Evolutionary conservation across 2,888 invertebrate species (phyloP).

Genomic region (Lasioglossum vierecki): DNA sequence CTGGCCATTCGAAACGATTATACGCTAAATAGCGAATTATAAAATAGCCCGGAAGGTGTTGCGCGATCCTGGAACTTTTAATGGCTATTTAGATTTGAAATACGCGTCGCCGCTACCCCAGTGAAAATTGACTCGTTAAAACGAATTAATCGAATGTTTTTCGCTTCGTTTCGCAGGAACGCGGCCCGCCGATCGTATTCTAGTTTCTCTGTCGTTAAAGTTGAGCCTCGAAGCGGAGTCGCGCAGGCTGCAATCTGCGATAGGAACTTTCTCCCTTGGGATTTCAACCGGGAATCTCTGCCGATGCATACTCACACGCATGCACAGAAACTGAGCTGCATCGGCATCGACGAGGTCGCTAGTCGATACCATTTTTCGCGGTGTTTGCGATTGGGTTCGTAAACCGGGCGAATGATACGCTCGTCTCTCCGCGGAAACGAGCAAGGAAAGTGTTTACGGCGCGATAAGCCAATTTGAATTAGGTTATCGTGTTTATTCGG

Average conservation of each 20-base stretch:
- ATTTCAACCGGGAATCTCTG: conserved; percentile 56
- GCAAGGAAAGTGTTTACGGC: conserved; percentile 45
- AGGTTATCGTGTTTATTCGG: conserved; percentile 48
- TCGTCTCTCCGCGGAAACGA: neutral
- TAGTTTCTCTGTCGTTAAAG: conserved; percentile 60
- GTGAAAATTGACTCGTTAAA: neutral
- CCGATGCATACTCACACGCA: neutral
- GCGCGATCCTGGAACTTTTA: neutral
- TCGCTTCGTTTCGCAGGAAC: neutral
- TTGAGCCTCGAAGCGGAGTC: conserved; percentile 49
- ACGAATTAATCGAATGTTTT: conserved; percentile 6
- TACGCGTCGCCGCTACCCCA: no score
- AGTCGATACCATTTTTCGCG: conserved; percentile 16
- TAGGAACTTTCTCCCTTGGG: conserved; percentile 61
- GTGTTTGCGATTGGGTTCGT: conserved; percentile 29
- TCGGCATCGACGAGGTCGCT: conserved; percentile 28
- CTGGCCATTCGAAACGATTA: neutral
- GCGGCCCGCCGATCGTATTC: conserved; percentile 23
- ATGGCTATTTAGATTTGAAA: neutral
- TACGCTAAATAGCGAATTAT: neutral
- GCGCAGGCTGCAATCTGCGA: conserved; percentile 48
- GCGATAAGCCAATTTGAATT: conserved; percentile 58
- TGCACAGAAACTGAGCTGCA: neutral
- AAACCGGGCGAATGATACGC: conserved; percentile 36
- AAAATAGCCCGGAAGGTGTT: neutral